These are phyloP conservation scores for Reinhardtius hippoglossoides DNA, from an alignment of 2,113 vertebrate species.

Conservation along the genomic window DNA sequence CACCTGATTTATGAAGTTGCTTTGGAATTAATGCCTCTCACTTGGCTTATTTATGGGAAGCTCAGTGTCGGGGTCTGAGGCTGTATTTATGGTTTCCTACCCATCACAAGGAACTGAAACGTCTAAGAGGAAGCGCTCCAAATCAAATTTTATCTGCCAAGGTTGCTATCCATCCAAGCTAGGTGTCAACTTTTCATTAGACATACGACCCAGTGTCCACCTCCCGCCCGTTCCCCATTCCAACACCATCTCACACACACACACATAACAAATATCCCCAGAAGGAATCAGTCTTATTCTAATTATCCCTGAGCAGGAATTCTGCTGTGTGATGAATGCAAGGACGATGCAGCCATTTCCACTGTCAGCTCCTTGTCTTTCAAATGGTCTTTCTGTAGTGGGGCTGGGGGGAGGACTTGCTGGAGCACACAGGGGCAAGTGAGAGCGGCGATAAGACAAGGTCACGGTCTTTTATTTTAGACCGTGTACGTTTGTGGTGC, in stretches of 20 bases:
- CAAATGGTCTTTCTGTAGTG: slow-evolving; percentile 54
- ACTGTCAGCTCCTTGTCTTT: slow-evolving; percentile 70
- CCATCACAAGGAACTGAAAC: slow-evolving; percentile 61
- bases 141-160: slow-evolving; percentile 73
- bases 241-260: slow-evolving; percentile 8
- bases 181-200: slow-evolving; percentile 70
- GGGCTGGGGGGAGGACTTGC: slow-evolving; percentile 11
- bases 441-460: slow-evolving; percentile 36
- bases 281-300: slow-evolving; percentile 75
- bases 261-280: slow-evolving; percentile 44
- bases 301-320: slow-evolving; percentile 66
- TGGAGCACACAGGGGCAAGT: slow-evolving; percentile 26
- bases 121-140: slow-evolving; percentile 56
- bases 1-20: slow-evolving; percentile 80
- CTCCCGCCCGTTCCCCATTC: slow-evolving; percentile 13
- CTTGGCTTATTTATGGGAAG: slow-evolving; percentile 76
- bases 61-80: slow-evolving; percentile 56
- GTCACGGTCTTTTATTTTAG: slow-evolving; percentile 20
- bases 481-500: slow-evolving; percentile 11
- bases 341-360: slow-evolving; percentile 74
- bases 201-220: slow-evolving; percentile 41
- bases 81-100: slow-evolving; percentile 74
- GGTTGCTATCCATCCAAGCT: slow-evolving; percentile 75
- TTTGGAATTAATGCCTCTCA: slow-evolving; percentile 78
- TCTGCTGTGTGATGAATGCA: slow-evolving; percentile 75